A percentile compares a stretch with the other conserved stretches of the same genome.
These are phyloP conservation scores for Talpa occidentalis DNA, from an alignment of 2,113 vertebrate genomes.

Conservation along the genomic window DNA sequence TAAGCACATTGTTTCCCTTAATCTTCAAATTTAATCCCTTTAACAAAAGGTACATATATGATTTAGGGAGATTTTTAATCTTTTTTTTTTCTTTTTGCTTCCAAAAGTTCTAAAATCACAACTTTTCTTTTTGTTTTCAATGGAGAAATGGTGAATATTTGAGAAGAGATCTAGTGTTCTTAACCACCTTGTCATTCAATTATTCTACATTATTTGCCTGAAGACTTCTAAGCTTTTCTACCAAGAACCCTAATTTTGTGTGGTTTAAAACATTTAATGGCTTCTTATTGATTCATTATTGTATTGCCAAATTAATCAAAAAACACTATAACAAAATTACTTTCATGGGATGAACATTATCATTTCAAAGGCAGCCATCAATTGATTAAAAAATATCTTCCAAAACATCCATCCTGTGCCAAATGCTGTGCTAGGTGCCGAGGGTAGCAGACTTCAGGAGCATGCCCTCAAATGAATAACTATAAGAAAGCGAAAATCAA, in stretches of 20 bases:
- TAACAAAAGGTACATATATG: background rate
- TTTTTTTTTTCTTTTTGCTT: slow-evolving; percentile 45
- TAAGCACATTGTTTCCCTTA: background rate
- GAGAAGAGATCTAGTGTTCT: slow-evolving; percentile 4
- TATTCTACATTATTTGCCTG: slow-evolving; percentile 16
- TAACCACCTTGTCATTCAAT: background rate
- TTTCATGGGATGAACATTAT: slow-evolving; percentile 30
- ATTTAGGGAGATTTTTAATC: background rate
- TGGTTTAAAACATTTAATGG: slow-evolving; percentile 27
- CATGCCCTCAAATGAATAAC: background rate
- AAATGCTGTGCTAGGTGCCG: background rate
- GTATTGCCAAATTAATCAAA: slow-evolving; percentile 34
- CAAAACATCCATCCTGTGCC: background rate
- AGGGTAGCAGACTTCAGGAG: background rate
- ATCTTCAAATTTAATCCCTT: background rate
- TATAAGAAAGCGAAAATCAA: too few species aligned
- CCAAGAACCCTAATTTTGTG: slow-evolving; percentile 23
- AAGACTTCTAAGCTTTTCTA: slow-evolving; percentile 34
- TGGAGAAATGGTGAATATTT: slow-evolving; percentile 15
- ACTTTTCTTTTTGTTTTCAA: slow-evolving; percentile 46
- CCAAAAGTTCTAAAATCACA: background rate
- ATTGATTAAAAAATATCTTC: background rate
- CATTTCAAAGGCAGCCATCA: slow-evolving; percentile 15
- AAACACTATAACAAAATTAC: slow-evolving; percentile 5
- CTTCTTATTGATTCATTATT: slow-evolving; percentile 56